Base-by-base conservation (phyloP, 2,888 invertebrate species). In the Tenodera sinensis region DNA sequence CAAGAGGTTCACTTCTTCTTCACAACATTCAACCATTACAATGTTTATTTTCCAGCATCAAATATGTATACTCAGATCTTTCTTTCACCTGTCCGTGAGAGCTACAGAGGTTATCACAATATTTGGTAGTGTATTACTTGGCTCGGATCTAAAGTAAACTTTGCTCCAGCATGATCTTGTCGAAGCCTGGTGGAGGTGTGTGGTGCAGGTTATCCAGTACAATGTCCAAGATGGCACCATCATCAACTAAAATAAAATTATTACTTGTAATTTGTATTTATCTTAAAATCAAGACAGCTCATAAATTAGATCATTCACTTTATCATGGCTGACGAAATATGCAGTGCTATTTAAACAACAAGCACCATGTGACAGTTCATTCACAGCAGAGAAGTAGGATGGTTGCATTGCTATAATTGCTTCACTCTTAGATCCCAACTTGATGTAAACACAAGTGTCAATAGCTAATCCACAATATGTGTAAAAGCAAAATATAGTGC, bases 121-220 rank as follows among this genome's bases (percentile, higher is more conserved):
- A 20, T 71, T 71, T 71, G 4, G 54, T 54, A 54, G 54, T 54
- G 3, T 34, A 34, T 54, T 54, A 20, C 20, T 71, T 71, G 54
- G 54, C 54, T 71, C 54, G 54, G 54, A 71, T 71, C 54, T 71
- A 71, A 71, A 71, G 54, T 71, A 99, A 95, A 3, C 99, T 98
- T 93, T 99, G 98, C 93, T 99, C 99, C 90, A 99, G 95, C 97
- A 99, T 98, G 91, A 99, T 99, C 93, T 97, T 97, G 92, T 99
- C 98, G 93, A 97, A 99, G 83, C 99, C 99, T 88, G 96, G 94
- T 0, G 98, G 97, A 82, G 97, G 97, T 0, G 96, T 95, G 92
- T 97, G 96, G 91, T 96, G 95, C 93, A 99, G 99, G 92, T 97
- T 97, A 91, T 98, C 97, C 93, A 99, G 96, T 92, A 98, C 96